Base-by-base conservation (phyloP, 1,140 invertebrate genomes). In the Holotrichia oblita region DNA sequence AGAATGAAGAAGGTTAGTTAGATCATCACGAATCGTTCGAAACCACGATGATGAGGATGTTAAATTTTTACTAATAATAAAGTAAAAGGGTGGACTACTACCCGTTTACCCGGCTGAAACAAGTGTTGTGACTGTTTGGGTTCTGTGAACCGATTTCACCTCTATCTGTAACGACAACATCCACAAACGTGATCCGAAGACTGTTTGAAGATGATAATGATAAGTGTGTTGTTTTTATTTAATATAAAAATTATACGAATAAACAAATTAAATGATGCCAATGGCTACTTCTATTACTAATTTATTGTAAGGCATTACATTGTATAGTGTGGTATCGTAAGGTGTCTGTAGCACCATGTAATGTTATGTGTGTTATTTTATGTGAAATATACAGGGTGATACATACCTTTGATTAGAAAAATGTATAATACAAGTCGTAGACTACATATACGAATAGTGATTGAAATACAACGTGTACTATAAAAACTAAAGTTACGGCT, bases 41-140 rank as follows among this genome's bases (percentile, higher is more conserved):
- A n/a, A 69, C 27, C 27, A 69, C 61, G 61, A 69, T 22, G 22
- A 24, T 55, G 14, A 55, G 48, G 10, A 55, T 55, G 48, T 34
- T 69, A 69, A 69, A 69, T 27, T 64, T 64, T 24, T 69, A 48
- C 44, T 69, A 48, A 14, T 48, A 12, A 69, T n/a, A 20, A 69
- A 69, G 61, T 69, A 34, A 24, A 69, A 69, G 61, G 61, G 61
- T 69, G 61, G 61, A 69, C 61, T 69, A 6, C 61, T 69, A 34
- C 61, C 61, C 61, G 61, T 69, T 69, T 69, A 64, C 61, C 20
- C 61, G 61, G 61, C 20, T 69, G 61, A 69, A 27, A 69, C 61
- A 69, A 27, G 61, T 69, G 20, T 69, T 27, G 61, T 69, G 61
- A 69, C 61, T 69, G 22, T 69, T 69, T 69, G 61, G 61, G 61